Conservation (phyloP, 2,797 vertebrate species). For the Vireo griseus region DNA sequence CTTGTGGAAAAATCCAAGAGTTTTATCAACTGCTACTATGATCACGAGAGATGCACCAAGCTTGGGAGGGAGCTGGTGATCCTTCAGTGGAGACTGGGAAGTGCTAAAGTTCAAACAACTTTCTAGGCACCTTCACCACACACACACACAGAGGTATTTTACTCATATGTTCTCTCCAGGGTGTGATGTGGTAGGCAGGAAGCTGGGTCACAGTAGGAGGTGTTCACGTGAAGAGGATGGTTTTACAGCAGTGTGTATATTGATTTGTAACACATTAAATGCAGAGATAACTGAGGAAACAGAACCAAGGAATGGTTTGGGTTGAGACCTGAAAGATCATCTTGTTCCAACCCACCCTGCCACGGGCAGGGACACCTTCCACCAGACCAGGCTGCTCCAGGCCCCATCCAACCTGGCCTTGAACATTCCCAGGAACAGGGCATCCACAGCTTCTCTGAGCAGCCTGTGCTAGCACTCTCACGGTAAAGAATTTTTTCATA, state of each 20-base stretch:
- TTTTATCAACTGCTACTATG: background rate
- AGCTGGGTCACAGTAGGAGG: background rate
- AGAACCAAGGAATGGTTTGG: background rate
- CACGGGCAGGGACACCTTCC: background rate
- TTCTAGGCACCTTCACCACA: background rate
- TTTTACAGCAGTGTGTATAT: background rate
- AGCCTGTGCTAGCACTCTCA: background rate
- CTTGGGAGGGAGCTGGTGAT: background rate
- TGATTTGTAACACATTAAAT: background rate
- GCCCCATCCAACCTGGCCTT: background rate
- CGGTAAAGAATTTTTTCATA: background rate
- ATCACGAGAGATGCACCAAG: background rate
- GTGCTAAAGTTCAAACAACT: background rate
- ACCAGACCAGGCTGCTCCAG: rapidly evolving
- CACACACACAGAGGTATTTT: background rate
- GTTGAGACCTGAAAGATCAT: background rate
- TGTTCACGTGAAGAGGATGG: background rate
- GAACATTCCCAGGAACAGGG: background rate
- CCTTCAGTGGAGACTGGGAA: background rate
- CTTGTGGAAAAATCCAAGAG: background rate
- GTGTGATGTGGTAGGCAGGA: background rate
- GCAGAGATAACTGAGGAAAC: background rate
- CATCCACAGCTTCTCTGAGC: background rate
- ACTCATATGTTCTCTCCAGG: background rate
- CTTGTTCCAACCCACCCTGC: background rate